phyloP scores from a whole-genome alignment of 1,140 invertebrate genomes.

The Ditylenchus dipsaci region DNA sequence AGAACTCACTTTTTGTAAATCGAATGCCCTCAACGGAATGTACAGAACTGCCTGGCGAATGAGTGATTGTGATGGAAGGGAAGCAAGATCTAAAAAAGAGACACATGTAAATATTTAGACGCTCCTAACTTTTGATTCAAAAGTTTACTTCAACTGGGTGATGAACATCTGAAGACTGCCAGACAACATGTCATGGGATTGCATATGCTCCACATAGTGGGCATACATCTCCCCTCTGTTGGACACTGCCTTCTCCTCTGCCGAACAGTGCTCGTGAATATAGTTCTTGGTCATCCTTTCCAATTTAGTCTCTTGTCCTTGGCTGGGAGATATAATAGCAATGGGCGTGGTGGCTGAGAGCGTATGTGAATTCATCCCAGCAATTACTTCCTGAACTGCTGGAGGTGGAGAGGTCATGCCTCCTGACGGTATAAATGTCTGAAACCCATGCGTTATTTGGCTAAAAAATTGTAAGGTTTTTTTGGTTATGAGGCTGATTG shows the following conservation, averaged over 20 bases:
- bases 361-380: not conserved
- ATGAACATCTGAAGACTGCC: constrained; percentile 30
- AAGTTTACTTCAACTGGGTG: constrained; percentile 34
- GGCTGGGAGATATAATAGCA: not conserved
- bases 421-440: not conserved
- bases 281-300: constrained; percentile 37
- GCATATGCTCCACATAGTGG: constrained; percentile 48
- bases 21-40: constrained; percentile 11
- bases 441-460: no score
- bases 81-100: constrained; percentile 11
- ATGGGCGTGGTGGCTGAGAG: not conserved
- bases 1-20: no score
- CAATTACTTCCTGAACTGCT: constrained; percentile 16
- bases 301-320: constrained; percentile 9
- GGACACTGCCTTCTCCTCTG: constrained; percentile 3
- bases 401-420: constrained; percentile 57
- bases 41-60: not conserved
- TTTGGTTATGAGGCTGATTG: no score
- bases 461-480: no score
- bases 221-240: constrained; percentile 38
- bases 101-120: not conserved
- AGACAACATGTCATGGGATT: constrained; percentile 27
- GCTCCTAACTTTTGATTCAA: not conserved
- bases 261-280: constrained; percentile 35
- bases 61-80: not conserved